Percentiles rank a stretch among this genome's conserved stretches.
Conservation (phyloP, 1,140 invertebrate genomes). For the Piezodorus guildinii region DNA sequence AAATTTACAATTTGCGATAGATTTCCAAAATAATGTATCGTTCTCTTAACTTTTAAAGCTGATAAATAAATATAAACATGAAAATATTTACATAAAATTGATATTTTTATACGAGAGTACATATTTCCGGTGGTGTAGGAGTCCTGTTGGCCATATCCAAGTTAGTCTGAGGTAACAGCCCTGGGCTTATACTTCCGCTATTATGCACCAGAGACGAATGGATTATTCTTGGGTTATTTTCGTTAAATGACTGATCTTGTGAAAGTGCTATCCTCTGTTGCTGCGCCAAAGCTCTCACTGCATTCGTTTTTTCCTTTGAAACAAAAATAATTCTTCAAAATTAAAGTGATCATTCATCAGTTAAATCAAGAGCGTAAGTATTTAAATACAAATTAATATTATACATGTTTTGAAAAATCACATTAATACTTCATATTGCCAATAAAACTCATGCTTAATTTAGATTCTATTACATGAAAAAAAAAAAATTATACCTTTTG, state of each 20-base stretch:
- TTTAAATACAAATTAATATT: no score
- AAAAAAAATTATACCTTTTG: slow-evolving; percentile 55
- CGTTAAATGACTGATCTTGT: slow-evolving; percentile 36
- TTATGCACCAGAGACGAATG: slow-evolving; percentile 34
- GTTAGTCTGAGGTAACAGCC: slow-evolving; percentile 43
- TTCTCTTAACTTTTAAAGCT: no score
- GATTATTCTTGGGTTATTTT: slow-evolving; percentile 31
- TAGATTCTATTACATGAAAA: no score
- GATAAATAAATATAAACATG: no score
- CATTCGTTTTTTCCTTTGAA: slow-evolving; percentile 47
- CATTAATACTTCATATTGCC: no score
- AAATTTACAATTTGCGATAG: no score
- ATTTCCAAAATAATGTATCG: no score
- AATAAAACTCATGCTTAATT: no score
- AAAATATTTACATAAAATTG: no score
- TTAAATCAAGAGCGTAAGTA: no score
- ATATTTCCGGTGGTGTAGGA: slow-evolving; percentile 52
- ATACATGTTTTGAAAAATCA: no score
- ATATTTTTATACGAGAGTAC: slow-evolving; percentile 42
- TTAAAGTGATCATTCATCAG: no score
- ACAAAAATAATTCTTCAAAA: not conserved
- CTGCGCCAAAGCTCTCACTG: slow-evolving; percentile 38
- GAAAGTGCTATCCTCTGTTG: slow-evolving; percentile 36
- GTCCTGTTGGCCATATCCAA: slow-evolving; percentile 54
- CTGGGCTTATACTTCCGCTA: slow-evolving; percentile 48